phyloP scores from a whole-genome alignment of 2,888 invertebrate species.

The Eucera pruinosa region DNA sequence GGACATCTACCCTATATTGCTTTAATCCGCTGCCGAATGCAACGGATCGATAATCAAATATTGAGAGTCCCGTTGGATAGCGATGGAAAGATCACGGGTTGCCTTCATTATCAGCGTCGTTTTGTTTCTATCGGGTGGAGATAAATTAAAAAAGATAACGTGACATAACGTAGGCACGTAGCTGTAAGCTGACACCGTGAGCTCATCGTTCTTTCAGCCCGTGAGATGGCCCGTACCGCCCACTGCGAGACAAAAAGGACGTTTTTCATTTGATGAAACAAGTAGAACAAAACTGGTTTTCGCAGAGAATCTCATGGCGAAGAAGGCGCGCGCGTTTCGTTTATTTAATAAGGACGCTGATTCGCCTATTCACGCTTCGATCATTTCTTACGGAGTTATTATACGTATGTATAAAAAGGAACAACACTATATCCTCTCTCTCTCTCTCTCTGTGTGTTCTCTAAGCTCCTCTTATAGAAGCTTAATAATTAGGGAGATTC shows the following conservation, averaged over 20 bases:
- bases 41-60: slow-evolving; percentile 23
- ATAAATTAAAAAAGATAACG: slow-evolving; percentile 57
- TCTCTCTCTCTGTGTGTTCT: too few relatives aligned
- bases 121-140: slow-evolving; percentile 49
- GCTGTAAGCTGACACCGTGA: slow-evolving; percentile 69
- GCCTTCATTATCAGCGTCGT: slow-evolving; percentile 41
- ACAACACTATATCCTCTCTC: neutral
- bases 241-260: slow-evolving; percentile 73
- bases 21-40: too few relatives aligned
- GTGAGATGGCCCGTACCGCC: slow-evolving; percentile 68
- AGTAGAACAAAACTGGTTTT: slow-evolving; percentile 42
- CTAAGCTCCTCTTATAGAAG: too few relatives aligned
- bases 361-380: slow-evolving; percentile 31
- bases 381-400: slow-evolving; percentile 24
- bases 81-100: neutral
- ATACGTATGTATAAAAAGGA: neutral
- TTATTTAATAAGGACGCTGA: slow-evolving; percentile 33
- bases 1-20: too few relatives aligned
- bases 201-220: slow-evolving; percentile 63
- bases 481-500: neutral
- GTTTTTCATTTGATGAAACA: slow-evolving; percentile 64
- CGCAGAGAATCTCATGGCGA: slow-evolving; percentile 62
- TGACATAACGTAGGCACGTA: slow-evolving; percentile 63
- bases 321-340: slow-evolving; percentile 12
- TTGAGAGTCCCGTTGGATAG: neutral